A percentile compares a stretch with the other conserved stretches of the same genome.
phyloP scores from a whole-genome alignment of 2,888 invertebrate genomes.

The Nymphalis c-album region DNA sequence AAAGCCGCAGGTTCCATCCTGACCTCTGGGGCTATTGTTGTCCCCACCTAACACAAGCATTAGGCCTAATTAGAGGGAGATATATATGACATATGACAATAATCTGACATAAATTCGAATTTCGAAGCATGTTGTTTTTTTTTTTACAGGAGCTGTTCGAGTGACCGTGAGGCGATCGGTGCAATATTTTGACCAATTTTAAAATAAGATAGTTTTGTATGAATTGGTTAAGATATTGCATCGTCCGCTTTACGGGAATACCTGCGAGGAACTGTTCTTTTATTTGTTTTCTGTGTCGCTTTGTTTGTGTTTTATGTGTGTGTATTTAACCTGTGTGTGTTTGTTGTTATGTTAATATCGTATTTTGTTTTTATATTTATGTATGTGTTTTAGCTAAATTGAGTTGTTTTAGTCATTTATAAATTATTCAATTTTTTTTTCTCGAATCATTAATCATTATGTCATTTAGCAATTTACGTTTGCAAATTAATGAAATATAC shows the following conservation, averaged over 20 bases:
- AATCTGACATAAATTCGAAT: background rate
- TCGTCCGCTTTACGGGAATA: slow-evolving; percentile 70
- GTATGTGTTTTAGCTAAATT: background rate
- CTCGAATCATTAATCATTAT: too few species aligned
- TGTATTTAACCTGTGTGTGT: slow-evolving; percentile 33
- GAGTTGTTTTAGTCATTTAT: background rate
- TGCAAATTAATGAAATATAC: too few species aligned
- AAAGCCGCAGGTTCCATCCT: too few species aligned
- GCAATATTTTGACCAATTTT: slow-evolving; percentile 81
- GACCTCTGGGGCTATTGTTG: too few species aligned
- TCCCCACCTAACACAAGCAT: too few species aligned
- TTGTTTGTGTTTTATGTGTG: slow-evolving; percentile 34
- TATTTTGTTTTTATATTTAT: background rate
- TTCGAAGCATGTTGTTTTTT: slow-evolving; percentile 1
- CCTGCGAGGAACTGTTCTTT: slow-evolving; percentile 49
- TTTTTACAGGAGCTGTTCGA: slow-evolving; percentile 31
- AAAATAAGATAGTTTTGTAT: slow-evolving; percentile 51
- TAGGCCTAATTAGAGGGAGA: too few species aligned
- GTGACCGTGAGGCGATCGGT: slow-evolving; percentile 71
- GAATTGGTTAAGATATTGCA: slow-evolving; percentile 83
- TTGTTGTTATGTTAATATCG: slow-evolving; percentile 28
- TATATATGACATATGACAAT: too few species aligned
- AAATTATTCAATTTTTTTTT: too few species aligned
- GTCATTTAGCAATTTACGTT: too few species aligned
- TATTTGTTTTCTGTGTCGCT: slow-evolving; percentile 25